Conservation (phyloP, 2,113 vertebrate genomes). For the Dolichotis patagonum region DNA sequence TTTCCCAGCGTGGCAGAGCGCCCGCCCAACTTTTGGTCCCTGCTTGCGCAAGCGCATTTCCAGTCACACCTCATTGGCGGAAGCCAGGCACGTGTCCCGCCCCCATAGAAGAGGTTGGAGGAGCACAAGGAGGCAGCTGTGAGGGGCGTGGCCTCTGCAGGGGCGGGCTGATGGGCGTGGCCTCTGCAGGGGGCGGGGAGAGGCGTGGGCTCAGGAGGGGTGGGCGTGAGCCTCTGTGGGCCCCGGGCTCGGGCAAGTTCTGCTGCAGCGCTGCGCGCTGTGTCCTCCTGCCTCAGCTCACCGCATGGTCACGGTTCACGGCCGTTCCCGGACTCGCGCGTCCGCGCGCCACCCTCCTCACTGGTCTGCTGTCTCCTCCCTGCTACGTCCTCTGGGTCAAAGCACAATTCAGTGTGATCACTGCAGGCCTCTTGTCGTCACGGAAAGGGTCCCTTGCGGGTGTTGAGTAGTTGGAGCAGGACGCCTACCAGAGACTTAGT, state of each 20-base stretch:
- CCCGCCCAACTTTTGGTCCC: no score
- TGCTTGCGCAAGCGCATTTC: background rate
- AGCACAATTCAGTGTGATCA: background rate
- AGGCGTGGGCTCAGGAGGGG: no score
- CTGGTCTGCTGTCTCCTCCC: background rate
- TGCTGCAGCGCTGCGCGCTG: background rate
- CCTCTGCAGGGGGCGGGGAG: no score
- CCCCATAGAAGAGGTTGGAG: background rate
- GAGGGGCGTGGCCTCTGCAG: no score
- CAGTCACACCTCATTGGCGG: background rate
- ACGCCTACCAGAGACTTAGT: background rate
- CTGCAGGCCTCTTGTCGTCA: background rate
- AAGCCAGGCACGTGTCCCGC: background rate
- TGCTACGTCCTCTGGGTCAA: background rate
- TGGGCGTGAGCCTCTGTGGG: no score
- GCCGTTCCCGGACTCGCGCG: background rate
- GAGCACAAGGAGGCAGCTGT: background rate
- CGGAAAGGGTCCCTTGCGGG: background rate
- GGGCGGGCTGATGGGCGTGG: no score
- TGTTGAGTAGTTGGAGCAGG: background rate
- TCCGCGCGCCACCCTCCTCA: background rate
- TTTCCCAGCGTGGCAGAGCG: rapidly evolving
- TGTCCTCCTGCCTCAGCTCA: background rate
- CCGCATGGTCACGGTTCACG: background rate
- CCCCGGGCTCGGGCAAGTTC: background rate